Conservation (phyloP, 2,113 vertebrate species). For the Indri indri region DNA sequence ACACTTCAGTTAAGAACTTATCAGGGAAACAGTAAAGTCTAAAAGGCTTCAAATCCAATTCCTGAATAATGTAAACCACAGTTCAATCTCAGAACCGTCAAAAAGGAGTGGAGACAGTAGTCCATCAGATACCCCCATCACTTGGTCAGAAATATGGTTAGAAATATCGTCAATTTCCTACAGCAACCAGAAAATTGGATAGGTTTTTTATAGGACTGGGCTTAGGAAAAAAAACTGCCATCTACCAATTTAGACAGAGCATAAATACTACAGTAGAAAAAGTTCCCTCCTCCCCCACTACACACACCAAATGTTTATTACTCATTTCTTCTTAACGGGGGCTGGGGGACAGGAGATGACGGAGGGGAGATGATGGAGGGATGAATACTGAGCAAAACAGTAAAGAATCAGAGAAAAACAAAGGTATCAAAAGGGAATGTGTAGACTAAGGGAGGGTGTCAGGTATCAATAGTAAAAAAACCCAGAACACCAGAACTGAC, state of each 20-base stretch:
- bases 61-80: not conserved
- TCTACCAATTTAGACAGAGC: not conserved
- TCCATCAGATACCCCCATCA: not conserved
- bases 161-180: not conserved
- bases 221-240: slow-evolving; percentile 24
- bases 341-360: not conserved
- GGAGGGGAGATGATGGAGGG: not conserved
- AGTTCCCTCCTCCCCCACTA: not conserved
- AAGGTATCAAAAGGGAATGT: slow-evolving; percentile 14
- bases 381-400: not conserved
- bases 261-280: not conserved
- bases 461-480: not conserved
- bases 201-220: not conserved
- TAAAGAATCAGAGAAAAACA: not conserved
- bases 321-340: slow-evolving; percentile 2
- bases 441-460: not conserved
- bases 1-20: slow-evolving; percentile 23
- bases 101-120: not conserved
- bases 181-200: not conserved
- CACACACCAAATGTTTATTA: slow-evolving; percentile 21
- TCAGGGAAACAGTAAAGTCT: not conserved
- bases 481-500: not conserved
- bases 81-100: not conserved
- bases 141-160: not conserved
- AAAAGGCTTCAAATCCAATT: slow-evolving; percentile 8